Evolutionary conservation across 2,888 invertebrate species (phyloP).

Genomic region (Agriopis marginaria): DNA sequence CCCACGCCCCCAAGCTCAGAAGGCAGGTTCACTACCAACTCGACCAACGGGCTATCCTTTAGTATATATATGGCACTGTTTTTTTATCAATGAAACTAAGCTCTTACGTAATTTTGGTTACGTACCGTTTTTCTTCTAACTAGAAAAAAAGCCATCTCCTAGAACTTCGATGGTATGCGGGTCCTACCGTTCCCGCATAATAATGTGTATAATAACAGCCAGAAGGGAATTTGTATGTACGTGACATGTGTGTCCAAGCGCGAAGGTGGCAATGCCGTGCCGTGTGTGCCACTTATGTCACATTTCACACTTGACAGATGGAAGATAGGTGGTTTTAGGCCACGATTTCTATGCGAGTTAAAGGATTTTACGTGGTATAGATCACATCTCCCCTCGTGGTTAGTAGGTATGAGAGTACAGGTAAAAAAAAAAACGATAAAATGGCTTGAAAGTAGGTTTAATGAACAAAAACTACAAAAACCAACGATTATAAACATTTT

Average conservation of each 20-base stretch:
- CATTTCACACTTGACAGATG: constrained; percentile 54
- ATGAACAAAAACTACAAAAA: background rate
- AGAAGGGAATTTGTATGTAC: constrained; percentile 48
- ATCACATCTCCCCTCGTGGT: constrained; percentile 11
- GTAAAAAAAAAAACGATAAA: background rate
- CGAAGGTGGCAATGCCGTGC: constrained; percentile 21
- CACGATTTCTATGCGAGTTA: constrained; percentile 35
- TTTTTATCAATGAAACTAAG: background rate
- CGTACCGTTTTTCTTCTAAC: background rate
- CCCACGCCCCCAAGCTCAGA: too few relatives aligned
- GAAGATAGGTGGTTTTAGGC: constrained; percentile 49
- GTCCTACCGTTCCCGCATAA: constrained; percentile 45
- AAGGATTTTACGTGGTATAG: constrained; percentile 21
- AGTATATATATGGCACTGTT: background rate
- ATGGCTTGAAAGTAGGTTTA: background rate
- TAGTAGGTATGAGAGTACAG: background rate
- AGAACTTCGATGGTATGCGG: constrained; percentile 32
- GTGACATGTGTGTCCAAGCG: constrained; percentile 43
- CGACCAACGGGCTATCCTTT: too few relatives aligned
- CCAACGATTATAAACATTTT: background rate
- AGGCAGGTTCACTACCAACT: too few relatives aligned
- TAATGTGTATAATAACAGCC: constrained; percentile 47
- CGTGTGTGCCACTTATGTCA: constrained; percentile 41
- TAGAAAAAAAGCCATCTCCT: constrained; percentile 34
- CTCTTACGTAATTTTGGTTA: background rate